A percentile compares a stretch with the other conserved stretches of the same genome.
Conservation (phyloP, 2,797 vertebrate genomes). For the Tinamus major region DNA sequence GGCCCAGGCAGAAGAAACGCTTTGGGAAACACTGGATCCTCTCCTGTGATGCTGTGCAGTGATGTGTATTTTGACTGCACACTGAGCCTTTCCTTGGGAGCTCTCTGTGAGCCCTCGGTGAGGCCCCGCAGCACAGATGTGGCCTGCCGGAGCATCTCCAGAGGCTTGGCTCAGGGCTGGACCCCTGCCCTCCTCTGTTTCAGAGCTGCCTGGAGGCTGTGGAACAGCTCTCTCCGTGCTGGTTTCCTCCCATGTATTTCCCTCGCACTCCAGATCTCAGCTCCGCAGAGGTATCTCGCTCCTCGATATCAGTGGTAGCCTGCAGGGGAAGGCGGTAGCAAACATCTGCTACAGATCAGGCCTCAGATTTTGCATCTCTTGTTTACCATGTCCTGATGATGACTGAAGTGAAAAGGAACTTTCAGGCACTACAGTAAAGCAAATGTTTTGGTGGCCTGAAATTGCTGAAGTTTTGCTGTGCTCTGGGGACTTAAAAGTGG, state of each 20-base stretch:
- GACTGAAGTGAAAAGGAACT: neutral
- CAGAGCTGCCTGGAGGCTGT: neutral
- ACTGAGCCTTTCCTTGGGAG: neutral
- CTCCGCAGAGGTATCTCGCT: neutral
- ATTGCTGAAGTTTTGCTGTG: neutral
- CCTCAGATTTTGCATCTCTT: neutral
- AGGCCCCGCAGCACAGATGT: conserved; percentile 21
- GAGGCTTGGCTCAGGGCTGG: neutral
- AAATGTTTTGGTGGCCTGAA: conserved; percentile 19
- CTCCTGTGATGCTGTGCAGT: neutral
- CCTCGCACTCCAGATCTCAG: conserved; percentile 3
- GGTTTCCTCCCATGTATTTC: conserved; percentile 1
- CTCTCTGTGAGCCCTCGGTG: neutral
- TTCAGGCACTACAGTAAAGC: neutral
- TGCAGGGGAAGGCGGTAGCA: conserved; percentile 14
- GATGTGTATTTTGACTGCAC: neutral
- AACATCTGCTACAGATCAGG: conserved; percentile 33
- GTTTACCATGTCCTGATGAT: neutral
- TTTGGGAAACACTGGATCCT: neutral
- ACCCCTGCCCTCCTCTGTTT: conserved; percentile 2
- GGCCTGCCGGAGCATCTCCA: conserved; percentile 21
- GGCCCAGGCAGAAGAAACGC: neutral
- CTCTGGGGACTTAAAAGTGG: neutral
- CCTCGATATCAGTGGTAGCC: neutral
- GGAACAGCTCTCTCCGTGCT: neutral